Base-by-base conservation (phyloP, 1,140 invertebrate genomes). In the Muscidifurax raptorellus region DNA sequence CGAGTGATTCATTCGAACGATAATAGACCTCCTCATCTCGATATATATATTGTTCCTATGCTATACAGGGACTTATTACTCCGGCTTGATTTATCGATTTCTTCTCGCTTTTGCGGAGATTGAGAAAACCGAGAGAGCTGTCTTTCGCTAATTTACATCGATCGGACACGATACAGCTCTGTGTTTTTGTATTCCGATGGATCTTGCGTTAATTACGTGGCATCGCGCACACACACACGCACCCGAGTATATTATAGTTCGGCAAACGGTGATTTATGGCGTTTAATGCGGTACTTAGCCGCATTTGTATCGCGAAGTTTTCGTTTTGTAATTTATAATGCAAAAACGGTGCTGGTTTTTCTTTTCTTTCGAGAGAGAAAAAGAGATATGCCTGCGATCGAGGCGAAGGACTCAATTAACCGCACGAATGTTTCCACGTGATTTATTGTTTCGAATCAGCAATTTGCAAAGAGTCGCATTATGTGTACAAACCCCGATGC, bases 1-100 rank as follows among this genome's bases (percentile, higher is more conserved):
- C n/a, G 66, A 67, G 6, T 82, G 71, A 82, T 82, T 82, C 72
- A 76, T 76, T 82, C 28, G 13, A 13, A 13, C 59, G 80, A 76
- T 75, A 59, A 76, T 75, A 59, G 30, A 82, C 13, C 32, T 59
- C 3, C 47, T 72, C 36, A n/a, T 32, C 9, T 40, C 36, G n/a
- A 44, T 74, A 64, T 36, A 44, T 74, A 64, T 36, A 25, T 59
- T 72, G 69, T 18, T 15, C 13, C 40, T 3, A 9, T 71, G 67
- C 28, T 10, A 9, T 9, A 72, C n/a, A 3, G 27, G 10, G 22
- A 28, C 78, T 40, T 69, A 40, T 69, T 15, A 27, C 25, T 30
- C 69, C 1, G 13, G 15, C 15, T 64, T 32, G 32, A 80, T 40
- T 80, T 64, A 80, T 67, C 77, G 30, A 4, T 25, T 22, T 59